These are phyloP conservation scores for Pollenia amentaria DNA, from an alignment of 2,888 invertebrate species.

Conservation along the genomic window DNA sequence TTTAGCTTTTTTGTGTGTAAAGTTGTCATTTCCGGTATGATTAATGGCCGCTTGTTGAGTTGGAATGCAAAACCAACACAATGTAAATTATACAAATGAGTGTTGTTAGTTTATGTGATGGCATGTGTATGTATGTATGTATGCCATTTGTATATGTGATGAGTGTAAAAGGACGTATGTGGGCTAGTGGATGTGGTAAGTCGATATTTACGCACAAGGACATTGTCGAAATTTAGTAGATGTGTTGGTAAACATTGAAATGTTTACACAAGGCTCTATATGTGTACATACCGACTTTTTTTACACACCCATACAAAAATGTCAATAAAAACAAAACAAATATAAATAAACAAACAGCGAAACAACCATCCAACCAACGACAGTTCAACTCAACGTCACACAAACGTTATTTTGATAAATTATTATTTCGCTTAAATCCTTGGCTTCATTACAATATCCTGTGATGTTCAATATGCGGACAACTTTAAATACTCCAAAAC, in stretches of 20 bases:
- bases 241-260: constrained; percentile 61
- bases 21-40: constrained; percentile 80
- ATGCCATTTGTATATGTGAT: background rate
- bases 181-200: constrained; percentile 66
- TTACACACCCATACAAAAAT: constrained; percentile 4
- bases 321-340: constrained; percentile 34
- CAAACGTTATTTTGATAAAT: constrained; percentile 74
- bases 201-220: constrained; percentile 73
- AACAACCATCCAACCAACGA: constrained; percentile 46
- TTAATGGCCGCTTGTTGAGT: constrained; percentile 81
- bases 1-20: constrained; percentile 54
- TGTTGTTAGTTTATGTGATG: constrained; percentile 40
- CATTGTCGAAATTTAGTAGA: constrained; percentile 65
- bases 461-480: constrained; percentile 66
- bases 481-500: constrained; percentile 40
- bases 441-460: constrained; percentile 66
- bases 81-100: constrained; percentile 70
- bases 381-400: constrained; percentile 66
- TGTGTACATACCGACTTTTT: background rate
- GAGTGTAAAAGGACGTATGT: background rate
- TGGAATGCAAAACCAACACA: constrained; percentile 71
- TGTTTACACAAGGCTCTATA: constrained; percentile 49
- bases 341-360: background rate
- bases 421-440: constrained; percentile 72
- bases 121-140: constrained; percentile 28